Evolutionary conservation across 2,113 vertebrate genomes (phyloP).

Genomic region (Forbesichthys papilliferus): DNA sequence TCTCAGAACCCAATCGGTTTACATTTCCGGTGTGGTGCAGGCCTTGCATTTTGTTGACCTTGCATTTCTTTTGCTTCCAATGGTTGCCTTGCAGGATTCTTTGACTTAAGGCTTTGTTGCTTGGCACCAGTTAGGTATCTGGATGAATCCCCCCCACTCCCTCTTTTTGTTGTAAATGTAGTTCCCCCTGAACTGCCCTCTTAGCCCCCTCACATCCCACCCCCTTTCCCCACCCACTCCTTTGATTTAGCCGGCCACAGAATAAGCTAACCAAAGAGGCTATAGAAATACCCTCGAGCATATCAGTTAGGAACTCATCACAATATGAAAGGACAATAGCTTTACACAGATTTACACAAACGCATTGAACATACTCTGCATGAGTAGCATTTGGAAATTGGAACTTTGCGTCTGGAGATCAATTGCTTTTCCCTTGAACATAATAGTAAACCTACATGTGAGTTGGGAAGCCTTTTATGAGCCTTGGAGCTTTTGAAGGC

Average conservation of each 20-base stretch:
- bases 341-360: constrained; percentile 2
- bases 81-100: neutral
- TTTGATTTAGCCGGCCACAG: constrained; percentile 39
- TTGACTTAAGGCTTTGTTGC: constrained; percentile 18
- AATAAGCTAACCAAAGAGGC: constrained; percentile 39
- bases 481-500: too few species aligned
- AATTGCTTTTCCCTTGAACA: too few species aligned
- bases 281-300: constrained; percentile 36
- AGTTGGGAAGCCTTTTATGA: too few species aligned
- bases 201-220: neutral
- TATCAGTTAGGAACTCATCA: constrained; percentile 39
- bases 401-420: too few species aligned
- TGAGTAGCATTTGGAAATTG: too few species aligned
- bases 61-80: neutral
- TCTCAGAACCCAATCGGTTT: neutral
- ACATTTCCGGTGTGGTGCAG: constrained; percentile 3
- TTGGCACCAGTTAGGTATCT: constrained; percentile 14
- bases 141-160: constrained; percentile 4
- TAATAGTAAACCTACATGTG: too few species aligned
- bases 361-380: too few species aligned
- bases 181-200: neutral
- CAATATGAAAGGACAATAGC: constrained; percentile 56
- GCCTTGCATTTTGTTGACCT: constrained; percentile 12
- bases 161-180: constrained; percentile 4
- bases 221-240: neutral